Evolutionary conservation across 2,113 vertebrate genomes (phyloP), one percentile per base, ranked within the genome.

Genomic region (Rattus rattus): DNA sequence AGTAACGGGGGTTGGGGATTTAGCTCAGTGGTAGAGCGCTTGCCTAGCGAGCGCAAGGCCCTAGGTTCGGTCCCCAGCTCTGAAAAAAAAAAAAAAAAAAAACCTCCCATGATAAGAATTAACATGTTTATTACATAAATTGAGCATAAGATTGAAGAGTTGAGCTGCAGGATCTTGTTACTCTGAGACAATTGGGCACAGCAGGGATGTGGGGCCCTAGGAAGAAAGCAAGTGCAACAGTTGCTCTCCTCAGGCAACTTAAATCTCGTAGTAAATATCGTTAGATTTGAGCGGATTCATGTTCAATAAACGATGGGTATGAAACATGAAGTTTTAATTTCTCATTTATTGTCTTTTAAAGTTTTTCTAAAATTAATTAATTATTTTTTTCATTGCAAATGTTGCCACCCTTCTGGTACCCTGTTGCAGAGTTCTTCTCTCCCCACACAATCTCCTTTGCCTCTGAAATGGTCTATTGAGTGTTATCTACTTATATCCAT

Each of bases 261-360:
- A 79, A 88, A 59, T 47, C 56, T 97, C 96, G 95, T 7, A 94
- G 89, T 92, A 96, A 80, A 28, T 96, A 95, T 97, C 96, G 28
- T 75, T 67, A 61, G 95, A 84, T 96, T 92, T 96, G 39, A 88
- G 43, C 85, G 98, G 98, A 96, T 93, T 79, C 0, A 5, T 92
- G 26, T 94, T 67, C 92, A 95, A 95, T 96, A 96, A 97, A 97
- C 97, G 12, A 90, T 76, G 3, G 33, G 70, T 92, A 33, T 87
- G 52, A 94, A 98, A 97, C 91, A 94, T 90, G 94, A 86, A 93
- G 47, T 91, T 91, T 97, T 80, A 39, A 81, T 97, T 97, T 98
- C 52, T 81, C 96, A 96, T 94, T 92, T 72, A 54, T 16, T 95
- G 7, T 95, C 84, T 26, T n/a, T 83, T 98, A 96, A 98, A 81